A percentile compares a stretch with the other conserved stretches of the same genome.
Evolutionary conservation across 2,113 vertebrate species (phyloP).

Genomic region (Coreoperca whiteheadi): DNA sequence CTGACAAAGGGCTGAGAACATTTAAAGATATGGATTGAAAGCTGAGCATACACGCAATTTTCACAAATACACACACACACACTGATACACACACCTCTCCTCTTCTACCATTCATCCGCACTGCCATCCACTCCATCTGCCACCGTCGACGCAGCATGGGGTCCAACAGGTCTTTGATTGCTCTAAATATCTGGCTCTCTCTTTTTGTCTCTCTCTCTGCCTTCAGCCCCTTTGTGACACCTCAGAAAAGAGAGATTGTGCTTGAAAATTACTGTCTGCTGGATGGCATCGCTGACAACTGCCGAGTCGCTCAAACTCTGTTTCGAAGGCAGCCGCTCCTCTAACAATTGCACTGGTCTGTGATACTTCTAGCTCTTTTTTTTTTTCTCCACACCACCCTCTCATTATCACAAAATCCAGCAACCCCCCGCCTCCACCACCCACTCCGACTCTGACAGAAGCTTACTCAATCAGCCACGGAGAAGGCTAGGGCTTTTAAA

Average conservation of each 20-base stretch:
- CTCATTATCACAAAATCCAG: constrained; percentile 58
- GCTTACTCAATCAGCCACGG: constrained; percentile 48
- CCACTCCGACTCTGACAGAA: constrained; percentile 39
- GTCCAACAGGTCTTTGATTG: constrained; percentile 52
- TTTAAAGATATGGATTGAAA: not conserved
- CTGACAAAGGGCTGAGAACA: not conserved
- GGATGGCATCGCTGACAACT: constrained; percentile 33
- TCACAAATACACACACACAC: constrained; percentile 2
- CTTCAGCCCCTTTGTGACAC: constrained; percentile 45
- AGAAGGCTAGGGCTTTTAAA: constrained; percentile 48
- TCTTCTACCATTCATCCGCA: not conserved
- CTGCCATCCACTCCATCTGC: constrained; percentile 13
- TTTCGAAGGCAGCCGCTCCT: constrained; percentile 35
- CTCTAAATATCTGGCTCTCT: constrained; percentile 30
- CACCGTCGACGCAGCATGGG: constrained; percentile 31
- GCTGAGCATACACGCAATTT: not conserved
- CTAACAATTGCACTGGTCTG: constrained; percentile 37
- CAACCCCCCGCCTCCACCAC: constrained; percentile 28
- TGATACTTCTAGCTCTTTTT: constrained; percentile 27
- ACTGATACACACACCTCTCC: not conserved
- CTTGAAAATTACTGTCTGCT: constrained; percentile 50
- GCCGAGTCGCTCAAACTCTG: constrained; percentile 24
- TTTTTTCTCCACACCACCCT: constrained; percentile 25
- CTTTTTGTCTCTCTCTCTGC: constrained; percentile 10
- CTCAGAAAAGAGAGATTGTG: constrained; percentile 41